Evolutionary conservation across 2,888 invertebrate genomes (phyloP), one percentile per base, ranked within the genome.

Genomic region (Leptura quadrifasciata): DNA sequence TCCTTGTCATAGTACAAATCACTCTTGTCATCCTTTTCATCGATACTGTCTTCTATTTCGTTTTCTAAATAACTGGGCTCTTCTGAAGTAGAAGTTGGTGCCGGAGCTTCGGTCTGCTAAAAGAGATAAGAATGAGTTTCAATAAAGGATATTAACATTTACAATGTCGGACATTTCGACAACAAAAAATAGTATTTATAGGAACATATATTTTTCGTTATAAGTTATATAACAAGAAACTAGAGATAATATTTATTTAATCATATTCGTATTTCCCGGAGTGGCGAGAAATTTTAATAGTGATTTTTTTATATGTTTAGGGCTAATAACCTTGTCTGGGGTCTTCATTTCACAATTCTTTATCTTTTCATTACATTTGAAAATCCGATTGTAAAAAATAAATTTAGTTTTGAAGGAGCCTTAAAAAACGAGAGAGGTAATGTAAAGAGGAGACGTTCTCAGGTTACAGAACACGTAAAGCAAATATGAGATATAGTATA

Each of bases 1-100:
- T 90, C 88, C 78, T 89, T 87, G 79, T 89, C 88, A 81, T 89
- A 88, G 77, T 86, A 88, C 67, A 85, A 74, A 75, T 88, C 88
- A 55, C 86, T 85, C 75, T 80, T 80, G 31, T 82, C 84, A 24
- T 81, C 79, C 58, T 83, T 83, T 35, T 83, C 77, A 61, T 83
- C 82, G 12, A 71, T 68, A 52, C 84, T 84, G 55, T 85, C 84
- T 76, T 87, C 86, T 78, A 88, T 86, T 82, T 89, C 88, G 76
- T 88, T 88, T 72, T 88, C 87, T 20, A 83, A 76, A 70, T 87
- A 84, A 74, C 83, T 84, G 8, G 82, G 76, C 24, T 84, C 82
- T 68, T 82, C 83, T 2, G 83, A 77, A n/a, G 78, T 81, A 15
- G 78, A 60, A 10, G 70, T 54, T 6, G 74, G 71, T 8, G 60